Evolutionary conservation across 2,888 invertebrate species (phyloP).

Genomic region (Oligia latruncula): DNA sequence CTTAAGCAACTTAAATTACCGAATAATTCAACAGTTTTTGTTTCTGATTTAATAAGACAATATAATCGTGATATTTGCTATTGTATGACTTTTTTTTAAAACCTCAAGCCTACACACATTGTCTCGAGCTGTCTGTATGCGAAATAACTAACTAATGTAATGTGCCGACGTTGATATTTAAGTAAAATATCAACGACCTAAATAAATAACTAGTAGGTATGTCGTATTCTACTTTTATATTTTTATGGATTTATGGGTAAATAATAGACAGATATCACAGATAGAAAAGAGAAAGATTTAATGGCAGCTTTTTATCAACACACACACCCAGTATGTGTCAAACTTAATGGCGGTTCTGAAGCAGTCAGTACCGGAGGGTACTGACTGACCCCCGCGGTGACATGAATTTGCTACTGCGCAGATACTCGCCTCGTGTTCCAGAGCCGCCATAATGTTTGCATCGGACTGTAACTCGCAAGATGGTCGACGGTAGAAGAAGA

Average conservation of each 20-base stretch:
- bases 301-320: neutral
- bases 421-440: neutral
- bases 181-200: neutral
- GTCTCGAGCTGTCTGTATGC: constrained; percentile 23
- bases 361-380: neutral
- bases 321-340: neutral
- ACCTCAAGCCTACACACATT: constrained; percentile 38
- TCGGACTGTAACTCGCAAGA: neutral
- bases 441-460: neutral
- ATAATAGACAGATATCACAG: neutral
- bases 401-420: neutral
- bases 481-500: neutral
- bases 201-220: neutral
- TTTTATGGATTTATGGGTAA: neutral
- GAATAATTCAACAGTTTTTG: constrained; percentile 49
- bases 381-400: neutral
- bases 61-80: constrained; percentile 58
- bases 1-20: constrained; percentile 30
- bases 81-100: constrained; percentile 57
- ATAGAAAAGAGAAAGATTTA: neutral
- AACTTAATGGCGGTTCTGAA: neutral
- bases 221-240: neutral
- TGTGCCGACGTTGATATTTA: constrained; percentile 11
- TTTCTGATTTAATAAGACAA: constrained; percentile 64
- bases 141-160: constrained; percentile 42